These are phyloP conservation scores for Loriculus beryllinus DNA, from an alignment of 2,797 vertebrate species.

Conservation along the genomic window DNA sequence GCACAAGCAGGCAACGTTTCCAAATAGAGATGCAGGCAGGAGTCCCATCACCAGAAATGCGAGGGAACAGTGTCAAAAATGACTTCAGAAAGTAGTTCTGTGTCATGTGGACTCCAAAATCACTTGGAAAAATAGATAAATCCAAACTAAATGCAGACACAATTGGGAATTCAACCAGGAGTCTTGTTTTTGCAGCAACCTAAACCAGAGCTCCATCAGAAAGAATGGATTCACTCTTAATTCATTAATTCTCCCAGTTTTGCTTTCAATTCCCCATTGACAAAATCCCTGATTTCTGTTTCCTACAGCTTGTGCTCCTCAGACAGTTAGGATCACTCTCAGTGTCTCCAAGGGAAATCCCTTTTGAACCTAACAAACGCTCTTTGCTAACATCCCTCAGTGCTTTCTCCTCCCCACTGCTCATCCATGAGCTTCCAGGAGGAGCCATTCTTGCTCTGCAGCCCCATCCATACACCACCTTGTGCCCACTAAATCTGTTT, in stretches of 20 bases:
- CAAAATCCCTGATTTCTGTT: neutral
- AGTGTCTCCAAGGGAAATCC: neutral
- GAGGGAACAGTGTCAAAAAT: conserved; percentile 27
- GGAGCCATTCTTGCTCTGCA: neutral
- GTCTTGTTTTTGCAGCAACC: neutral
- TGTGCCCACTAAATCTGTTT: neutral
- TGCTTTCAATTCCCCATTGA: neutral
- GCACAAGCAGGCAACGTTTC: neutral
- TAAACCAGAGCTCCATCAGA: neutral
- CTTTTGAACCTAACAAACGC: neutral
- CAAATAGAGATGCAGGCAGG: neutral
- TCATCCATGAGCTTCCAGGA: neutral
- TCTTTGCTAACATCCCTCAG: neutral
- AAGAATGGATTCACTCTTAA: neutral
- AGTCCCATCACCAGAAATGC: neutral
- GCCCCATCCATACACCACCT: rapidly evolving
- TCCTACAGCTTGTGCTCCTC: neutral
- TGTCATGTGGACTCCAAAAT: neutral
- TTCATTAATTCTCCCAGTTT: neutral
- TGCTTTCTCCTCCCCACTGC: neutral
- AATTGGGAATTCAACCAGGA: neutral
- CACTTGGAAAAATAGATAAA: conserved; percentile 5
- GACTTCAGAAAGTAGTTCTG: conserved; percentile 31
- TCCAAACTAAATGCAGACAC: neutral
- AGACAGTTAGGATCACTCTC: too few species aligned